These are phyloP conservation scores for Vipera latastei DNA, from an alignment of 2,797 vertebrate species.

Conservation along the genomic window DNA sequence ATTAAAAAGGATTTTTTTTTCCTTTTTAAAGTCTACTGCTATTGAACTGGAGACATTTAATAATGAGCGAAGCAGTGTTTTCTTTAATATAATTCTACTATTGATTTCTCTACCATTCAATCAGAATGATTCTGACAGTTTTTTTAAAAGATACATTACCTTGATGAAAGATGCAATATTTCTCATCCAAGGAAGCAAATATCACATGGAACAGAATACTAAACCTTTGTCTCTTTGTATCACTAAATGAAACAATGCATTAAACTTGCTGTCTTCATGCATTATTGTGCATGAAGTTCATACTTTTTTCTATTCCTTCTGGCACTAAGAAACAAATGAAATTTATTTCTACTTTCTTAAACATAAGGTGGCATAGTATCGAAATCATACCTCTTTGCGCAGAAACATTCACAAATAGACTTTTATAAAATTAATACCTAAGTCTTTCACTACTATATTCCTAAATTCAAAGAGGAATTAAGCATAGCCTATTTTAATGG, in stretches of 20 bases:
- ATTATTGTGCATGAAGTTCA: background rate
- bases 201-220: slow-evolving; percentile 50
- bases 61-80: slow-evolving; percentile 55
- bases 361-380: background rate
- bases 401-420: background rate
- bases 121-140: slow-evolving; percentile 63
- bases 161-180: slow-evolving; percentile 60
- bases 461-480: background rate
- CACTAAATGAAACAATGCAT: background rate
- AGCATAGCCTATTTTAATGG: background rate
- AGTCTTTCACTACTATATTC: background rate
- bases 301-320: background rate
- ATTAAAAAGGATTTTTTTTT: slow-evolving; percentile 47
- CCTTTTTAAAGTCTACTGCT: slow-evolving; percentile 51
- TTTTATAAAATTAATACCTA: background rate
- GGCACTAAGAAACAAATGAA: background rate
- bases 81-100: slow-evolving; percentile 65
- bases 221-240: slow-evolving; percentile 6
- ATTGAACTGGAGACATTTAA: slow-evolving; percentile 62
- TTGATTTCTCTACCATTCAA: slow-evolving; percentile 63
- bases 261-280: background rate
- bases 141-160: slow-evolving; percentile 54
- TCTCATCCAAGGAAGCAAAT: slow-evolving; percentile 39
- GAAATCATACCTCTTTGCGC: background rate
- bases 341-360: background rate